A percentile compares a stretch with the other conserved stretches of the same genome.
Conservation (phyloP, 23 tunicate genomes). For the Clavelina lepadiformis region DNA sequence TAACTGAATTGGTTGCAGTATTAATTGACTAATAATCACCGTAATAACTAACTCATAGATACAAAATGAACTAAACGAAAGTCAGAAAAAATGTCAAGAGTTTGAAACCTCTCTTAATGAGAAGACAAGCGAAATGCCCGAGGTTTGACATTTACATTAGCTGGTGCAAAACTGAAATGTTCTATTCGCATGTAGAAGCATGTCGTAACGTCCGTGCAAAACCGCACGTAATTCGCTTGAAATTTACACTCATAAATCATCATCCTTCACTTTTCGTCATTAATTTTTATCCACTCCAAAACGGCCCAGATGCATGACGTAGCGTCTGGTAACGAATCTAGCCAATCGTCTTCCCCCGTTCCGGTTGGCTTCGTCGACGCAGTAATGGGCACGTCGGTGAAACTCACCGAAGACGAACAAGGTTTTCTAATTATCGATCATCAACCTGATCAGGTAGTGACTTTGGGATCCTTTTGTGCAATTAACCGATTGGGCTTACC, state of each 20-base stretch:
- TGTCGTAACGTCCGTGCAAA: neutral
- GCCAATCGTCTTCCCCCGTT: constrained; percentile 47
- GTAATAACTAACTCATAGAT: constrained; percentile 4
- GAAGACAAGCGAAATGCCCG: neutral
- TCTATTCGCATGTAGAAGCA: neutral
- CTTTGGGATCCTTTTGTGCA: no score
- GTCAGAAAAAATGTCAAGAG: constrained; percentile 8
- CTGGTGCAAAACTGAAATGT: neutral
- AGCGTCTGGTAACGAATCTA: constrained; percentile 35
- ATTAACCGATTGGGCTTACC: no score
- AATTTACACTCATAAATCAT: no score
- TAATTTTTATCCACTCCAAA: neutral
- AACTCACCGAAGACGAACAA: constrained; percentile 39
- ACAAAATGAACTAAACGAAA: constrained; percentile 11
- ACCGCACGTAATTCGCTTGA: no score
- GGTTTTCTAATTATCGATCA: constrained; percentile 72
- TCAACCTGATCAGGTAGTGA: constrained; percentile 26
- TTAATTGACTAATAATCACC: no score
- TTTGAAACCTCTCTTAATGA: neutral
- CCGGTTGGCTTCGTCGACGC: constrained; percentile 32
- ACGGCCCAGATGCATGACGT: constrained; percentile 43
- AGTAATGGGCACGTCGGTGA: constrained; percentile 8
- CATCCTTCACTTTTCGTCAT: neutral
- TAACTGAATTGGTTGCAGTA: no score
- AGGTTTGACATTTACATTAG: no score